These are phyloP conservation scores for Bombus waltoni DNA, from an alignment of 1,140 invertebrate genomes.

Conservation along the genomic window DNA sequence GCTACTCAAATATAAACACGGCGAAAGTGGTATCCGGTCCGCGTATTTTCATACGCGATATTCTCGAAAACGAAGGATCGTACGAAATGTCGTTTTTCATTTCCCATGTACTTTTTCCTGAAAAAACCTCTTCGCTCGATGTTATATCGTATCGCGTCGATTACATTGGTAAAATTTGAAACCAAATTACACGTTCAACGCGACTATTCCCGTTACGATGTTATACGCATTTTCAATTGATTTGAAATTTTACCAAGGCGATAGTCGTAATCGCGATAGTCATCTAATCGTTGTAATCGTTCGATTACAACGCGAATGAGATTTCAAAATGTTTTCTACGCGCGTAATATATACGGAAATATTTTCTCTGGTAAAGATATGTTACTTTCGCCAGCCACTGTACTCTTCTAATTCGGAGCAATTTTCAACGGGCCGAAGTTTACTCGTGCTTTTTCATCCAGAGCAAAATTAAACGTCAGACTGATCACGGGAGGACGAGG, in stretches of 20 bases:
- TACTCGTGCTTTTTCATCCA: not conserved
- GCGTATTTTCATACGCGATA: not conserved
- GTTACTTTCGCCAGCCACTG: not conserved
- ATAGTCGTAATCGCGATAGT: not conserved
- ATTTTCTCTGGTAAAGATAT: too few species aligned
- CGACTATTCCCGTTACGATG: not conserved
- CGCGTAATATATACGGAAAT: not conserved
- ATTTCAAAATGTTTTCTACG: not conserved
- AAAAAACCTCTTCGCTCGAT: not conserved
- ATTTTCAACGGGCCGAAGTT: not conserved
- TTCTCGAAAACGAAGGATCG: not conserved
- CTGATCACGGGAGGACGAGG: not conserved
- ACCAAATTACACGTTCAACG: not conserved
- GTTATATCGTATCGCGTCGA: not conserved
- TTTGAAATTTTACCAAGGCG: too few species aligned
- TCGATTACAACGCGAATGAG: too few species aligned
- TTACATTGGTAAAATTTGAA: not conserved
- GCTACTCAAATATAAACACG: conserved; percentile 7
- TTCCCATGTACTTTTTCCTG: not conserved
- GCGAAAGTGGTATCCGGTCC: not conserved
- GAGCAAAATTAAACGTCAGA: conserved; percentile 4
- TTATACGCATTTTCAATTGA: too few species aligned
- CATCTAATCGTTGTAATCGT: not conserved
- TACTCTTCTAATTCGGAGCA: not conserved
- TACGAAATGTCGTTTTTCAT: not conserved